Evolutionary conservation across 2,113 vertebrate genomes (phyloP).

Genomic region (Pipa parva): DNA sequence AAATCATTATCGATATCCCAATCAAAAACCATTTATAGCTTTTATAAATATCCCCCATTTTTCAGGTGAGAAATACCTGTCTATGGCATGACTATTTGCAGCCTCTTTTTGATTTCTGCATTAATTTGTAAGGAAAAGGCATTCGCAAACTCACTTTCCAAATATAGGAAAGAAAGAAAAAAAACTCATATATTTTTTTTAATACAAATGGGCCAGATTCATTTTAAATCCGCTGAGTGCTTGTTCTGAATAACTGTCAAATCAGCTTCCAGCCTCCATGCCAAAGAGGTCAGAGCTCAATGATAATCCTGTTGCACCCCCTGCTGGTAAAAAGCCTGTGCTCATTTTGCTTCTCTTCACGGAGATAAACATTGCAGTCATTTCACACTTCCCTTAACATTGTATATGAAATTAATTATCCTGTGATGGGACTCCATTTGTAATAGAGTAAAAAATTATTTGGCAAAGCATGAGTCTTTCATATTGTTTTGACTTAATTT

Average conservation of each 20-base stretch:
- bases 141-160: constrained; percentile 22
- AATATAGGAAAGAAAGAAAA: constrained; percentile 28
- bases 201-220: constrained; percentile 45
- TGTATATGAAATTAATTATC: constrained; percentile 56
- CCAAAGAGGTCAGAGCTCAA: constrained; percentile 67
- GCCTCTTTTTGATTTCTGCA: neutral
- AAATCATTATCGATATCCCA: too few species aligned
- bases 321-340: constrained; percentile 71
- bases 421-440: constrained; percentile 47
- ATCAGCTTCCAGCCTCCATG: constrained; percentile 53
- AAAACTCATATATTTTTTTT: constrained; percentile 41
- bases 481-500: constrained; percentile 1
- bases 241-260: constrained; percentile 52
- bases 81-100: constrained; percentile 3
- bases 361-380: constrained; percentile 61
- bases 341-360: constrained; percentile 63
- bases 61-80: constrained; percentile 1
- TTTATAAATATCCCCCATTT: too few species aligned
- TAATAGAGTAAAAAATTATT: constrained; percentile 31
- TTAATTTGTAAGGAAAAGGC: neutral
- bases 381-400: constrained; percentile 65
- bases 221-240: constrained; percentile 49
- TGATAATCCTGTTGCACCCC: constrained; percentile 75
- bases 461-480: constrained; percentile 8
- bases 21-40: too few species aligned